phyloP scores from a whole-genome alignment of 2,113 vertebrate species.

The Microcebus murinus region DNA sequence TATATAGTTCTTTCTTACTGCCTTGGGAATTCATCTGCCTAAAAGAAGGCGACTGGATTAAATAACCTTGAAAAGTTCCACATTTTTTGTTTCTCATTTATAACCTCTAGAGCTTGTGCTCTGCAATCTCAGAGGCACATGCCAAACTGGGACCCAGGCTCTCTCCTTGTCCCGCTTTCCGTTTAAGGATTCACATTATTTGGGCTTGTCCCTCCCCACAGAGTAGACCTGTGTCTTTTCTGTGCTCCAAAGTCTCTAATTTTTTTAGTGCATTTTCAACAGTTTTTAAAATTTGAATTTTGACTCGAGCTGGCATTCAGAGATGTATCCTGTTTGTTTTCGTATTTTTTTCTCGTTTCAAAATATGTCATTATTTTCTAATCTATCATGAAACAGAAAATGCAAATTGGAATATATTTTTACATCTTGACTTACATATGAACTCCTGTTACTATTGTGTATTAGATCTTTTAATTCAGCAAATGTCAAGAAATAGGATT shows the following conservation, averaged over 20 bases:
- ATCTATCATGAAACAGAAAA: neutral
- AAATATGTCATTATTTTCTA: constrained; percentile 9
- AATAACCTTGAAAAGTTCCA: constrained; percentile 32
- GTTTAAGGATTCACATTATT: neutral
- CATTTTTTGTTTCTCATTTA: neutral
- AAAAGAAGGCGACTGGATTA: neutral
- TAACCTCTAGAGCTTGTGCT: neutral
- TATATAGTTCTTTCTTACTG: neutral
- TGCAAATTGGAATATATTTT: neutral
- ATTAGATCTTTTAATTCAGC: neutral
- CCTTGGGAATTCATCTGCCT: neutral
- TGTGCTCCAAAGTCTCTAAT: neutral
- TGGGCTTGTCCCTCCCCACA: neutral
- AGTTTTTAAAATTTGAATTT: neutral
- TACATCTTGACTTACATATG: neutral
- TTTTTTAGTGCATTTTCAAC: neutral
- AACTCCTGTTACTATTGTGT: neutral
- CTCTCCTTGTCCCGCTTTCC: neutral
- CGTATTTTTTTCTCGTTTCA: neutral
- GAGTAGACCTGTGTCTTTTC: neutral
- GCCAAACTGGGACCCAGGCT: no score
- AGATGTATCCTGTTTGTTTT: neutral
- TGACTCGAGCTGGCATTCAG: neutral
- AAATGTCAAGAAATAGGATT: neutral
- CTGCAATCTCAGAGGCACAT: neutral